A percentile compares a stretch with the other conserved stretches of the same genome.
phyloP scores from a whole-genome alignment of 2,797 vertebrate genomes.

The Pipistrellus pygmaeus region DNA sequence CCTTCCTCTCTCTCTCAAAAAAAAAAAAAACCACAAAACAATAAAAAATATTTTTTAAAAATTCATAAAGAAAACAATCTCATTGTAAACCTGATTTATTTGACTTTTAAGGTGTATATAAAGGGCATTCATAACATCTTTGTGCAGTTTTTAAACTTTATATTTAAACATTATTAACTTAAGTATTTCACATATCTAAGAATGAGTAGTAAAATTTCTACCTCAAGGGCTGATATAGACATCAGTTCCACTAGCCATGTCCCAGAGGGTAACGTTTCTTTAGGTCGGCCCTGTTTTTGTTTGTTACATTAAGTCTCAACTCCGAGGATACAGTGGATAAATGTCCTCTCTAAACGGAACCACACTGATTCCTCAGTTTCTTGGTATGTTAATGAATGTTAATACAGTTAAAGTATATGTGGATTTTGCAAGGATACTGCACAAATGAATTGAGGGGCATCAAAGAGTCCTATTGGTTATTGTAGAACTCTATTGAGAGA shows the following conservation, averaged over 20 bases:
- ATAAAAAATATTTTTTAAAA: background rate
- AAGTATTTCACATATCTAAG: background rate
- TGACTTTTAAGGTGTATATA: background rate
- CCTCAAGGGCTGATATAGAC: constrained; percentile 31
- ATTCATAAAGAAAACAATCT: background rate
- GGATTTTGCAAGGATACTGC: background rate
- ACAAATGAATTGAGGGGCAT: background rate
- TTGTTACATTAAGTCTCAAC: background rate
- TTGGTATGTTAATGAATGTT: background rate
- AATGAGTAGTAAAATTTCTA: constrained; percentile 43
- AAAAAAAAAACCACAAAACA: background rate
- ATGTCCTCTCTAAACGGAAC: background rate
- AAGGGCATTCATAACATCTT: background rate
- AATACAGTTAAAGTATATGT: background rate
- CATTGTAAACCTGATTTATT: constrained; percentile 1
- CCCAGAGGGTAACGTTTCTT: rapidly evolving
- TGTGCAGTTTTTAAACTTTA: constrained; percentile 51
- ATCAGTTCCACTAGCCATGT: background rate
- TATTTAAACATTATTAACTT: constrained; percentile 40
- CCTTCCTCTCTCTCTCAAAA: background rate
- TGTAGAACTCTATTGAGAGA: background rate
- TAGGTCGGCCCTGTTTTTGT: background rate
- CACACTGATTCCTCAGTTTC: background rate
- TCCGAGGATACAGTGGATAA: background rate
- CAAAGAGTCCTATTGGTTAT: background rate